Evolutionary conservation across 2,113 vertebrate species (phyloP).

Genomic region (Lycaon pictus): DNA sequence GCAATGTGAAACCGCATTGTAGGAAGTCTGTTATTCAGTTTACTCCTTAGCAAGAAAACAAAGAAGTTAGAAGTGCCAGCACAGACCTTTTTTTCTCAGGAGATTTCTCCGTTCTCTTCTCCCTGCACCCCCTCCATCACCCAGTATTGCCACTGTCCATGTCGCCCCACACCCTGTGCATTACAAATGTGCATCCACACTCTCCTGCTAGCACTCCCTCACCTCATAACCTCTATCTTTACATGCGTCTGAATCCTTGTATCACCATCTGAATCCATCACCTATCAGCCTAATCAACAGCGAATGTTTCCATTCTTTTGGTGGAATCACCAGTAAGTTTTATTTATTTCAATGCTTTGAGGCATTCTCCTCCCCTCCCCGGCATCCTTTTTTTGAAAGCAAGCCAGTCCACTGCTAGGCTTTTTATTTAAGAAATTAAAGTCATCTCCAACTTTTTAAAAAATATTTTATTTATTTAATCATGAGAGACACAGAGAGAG

Average conservation of each 20-base stretch:
- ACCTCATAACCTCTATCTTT: neutral
- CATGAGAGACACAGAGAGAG: too few species aligned
- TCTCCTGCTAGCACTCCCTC: neutral
- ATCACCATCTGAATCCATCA: neutral
- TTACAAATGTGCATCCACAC: neutral
- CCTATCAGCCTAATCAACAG: neutral
- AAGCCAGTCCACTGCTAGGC: neutral
- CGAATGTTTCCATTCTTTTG: neutral
- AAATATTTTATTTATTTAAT: too few species aligned
- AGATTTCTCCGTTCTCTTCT: neutral
- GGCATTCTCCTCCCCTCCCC: neutral
- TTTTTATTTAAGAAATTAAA: conserved; percentile 43
- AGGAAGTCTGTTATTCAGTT: neutral
- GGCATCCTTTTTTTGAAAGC: neutral
- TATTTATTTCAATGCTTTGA: neutral
- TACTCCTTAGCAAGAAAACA: neutral
- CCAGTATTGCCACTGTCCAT: neutral
- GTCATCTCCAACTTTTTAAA: neutral
- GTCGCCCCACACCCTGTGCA: neutral
- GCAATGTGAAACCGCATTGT: neutral
- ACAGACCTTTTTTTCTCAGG: neutral
- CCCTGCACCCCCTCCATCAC: fast-evolving
- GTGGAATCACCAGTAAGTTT: neutral
- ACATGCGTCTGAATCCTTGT: neutral
- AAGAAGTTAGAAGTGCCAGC: neutral